A percentile compares a stretch with the other conserved stretches of the same genome.
Evolutionary conservation across 2,888 invertebrate species (phyloP).

Genomic region (Epistrophe grossulariae): DNA sequence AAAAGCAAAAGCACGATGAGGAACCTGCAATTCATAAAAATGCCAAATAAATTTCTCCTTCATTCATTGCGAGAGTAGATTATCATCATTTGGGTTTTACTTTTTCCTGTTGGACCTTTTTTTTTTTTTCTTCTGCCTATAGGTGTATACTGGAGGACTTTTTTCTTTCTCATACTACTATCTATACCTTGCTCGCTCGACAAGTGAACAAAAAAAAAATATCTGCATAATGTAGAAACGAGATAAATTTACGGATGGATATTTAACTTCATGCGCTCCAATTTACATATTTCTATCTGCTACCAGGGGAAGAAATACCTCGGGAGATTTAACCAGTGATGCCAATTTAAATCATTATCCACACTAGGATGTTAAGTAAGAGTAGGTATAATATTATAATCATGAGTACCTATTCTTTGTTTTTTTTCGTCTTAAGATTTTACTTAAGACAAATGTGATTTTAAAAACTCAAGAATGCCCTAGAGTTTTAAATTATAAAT

Average conservation of each 20-base stretch:
- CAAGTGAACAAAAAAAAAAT: conserved; percentile 39
- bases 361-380: neutral
- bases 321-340: conserved; percentile 27
- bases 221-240: conserved; percentile 67
- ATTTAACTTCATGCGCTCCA: conserved; percentile 70
- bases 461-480: too few species aligned
- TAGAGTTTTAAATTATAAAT: too few species aligned
- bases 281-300: conserved; percentile 66
- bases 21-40: conserved; percentile 54
- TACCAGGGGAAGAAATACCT: conserved; percentile 3
- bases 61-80: conserved; percentile 55
- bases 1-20: conserved; percentile 16
- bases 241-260: conserved; percentile 70
- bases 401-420: too few species aligned
- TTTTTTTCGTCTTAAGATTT: too few species aligned
- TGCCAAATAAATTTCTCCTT: conserved; percentile 42
- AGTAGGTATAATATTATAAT: too few species aligned
- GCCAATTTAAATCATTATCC: neutral
- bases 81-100: conserved; percentile 56
- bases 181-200: conserved; percentile 6
- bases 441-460: too few species aligned
- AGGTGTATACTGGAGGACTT: neutral
- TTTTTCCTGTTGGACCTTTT: conserved; percentile 24
- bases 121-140: neutral
- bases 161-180: conserved; percentile 6